Conservation (phyloP, 2,888 invertebrate species). For the Andricus quercusramuli region DNA sequence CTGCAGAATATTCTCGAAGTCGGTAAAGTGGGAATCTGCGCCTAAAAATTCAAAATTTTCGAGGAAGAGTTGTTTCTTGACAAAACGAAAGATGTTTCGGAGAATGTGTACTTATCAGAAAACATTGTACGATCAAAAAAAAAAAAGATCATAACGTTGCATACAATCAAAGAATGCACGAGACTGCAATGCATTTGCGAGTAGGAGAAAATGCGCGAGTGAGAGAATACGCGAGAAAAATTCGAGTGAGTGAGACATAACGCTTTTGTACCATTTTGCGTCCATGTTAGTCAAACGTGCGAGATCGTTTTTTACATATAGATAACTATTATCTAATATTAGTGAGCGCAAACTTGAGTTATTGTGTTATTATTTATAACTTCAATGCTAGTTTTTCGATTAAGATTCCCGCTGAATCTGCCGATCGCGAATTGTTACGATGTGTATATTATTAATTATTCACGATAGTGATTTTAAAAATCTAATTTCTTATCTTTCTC, state of each 20-base stretch:
- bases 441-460: conserved; percentile 15
- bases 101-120: conserved; percentile 40
- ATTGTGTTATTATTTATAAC: conserved; percentile 38
- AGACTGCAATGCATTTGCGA: conserved; percentile 32
- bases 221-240: conserved; percentile 7
- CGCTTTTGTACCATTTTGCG: conserved; percentile 73
- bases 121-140: conserved; percentile 18
- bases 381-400: conserved; percentile 21
- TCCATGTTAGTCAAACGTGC: conserved; percentile 70
- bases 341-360: conserved; percentile 36
- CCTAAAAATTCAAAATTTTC: neutral
- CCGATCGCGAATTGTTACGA: conserved; percentile 29
- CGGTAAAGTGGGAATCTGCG: too few species aligned
- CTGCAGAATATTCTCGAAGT: too few species aligned
- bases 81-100: conserved; percentile 15
- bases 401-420: conserved; percentile 8
- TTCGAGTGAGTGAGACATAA: conserved; percentile 48
- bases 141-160: conserved; percentile 30
- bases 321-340: conserved; percentile 43
- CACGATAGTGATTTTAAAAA: conserved; percentile 24
- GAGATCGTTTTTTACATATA: conserved; percentile 61
- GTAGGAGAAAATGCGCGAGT: conserved; percentile 14
- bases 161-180: conserved; percentile 41
- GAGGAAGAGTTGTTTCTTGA: conserved; percentile 11
- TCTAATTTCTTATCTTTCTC: conserved; percentile 4